These are phyloP conservation scores for Callosobruchus maculatus DNA, from an alignment of 2,888 invertebrate species.

Conservation along the genomic window DNA sequence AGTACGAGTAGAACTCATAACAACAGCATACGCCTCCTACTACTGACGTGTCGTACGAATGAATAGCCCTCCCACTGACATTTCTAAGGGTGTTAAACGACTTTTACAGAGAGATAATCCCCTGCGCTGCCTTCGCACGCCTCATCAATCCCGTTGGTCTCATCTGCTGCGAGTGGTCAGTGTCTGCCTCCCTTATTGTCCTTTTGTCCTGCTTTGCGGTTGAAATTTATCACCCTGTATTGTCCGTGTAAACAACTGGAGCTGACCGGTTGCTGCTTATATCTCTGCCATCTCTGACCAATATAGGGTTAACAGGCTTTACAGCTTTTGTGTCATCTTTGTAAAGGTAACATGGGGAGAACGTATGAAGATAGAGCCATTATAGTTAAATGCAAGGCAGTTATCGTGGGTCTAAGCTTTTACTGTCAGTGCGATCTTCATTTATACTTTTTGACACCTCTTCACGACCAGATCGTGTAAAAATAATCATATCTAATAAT, in stretches of 20 bases:
- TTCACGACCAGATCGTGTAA: too few species aligned
- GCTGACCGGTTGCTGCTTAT: background rate
- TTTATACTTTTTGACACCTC: too few species aligned
- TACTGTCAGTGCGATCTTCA: too few species aligned
- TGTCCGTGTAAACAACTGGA: background rate
- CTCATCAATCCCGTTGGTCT: background rate
- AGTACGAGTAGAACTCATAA: background rate
- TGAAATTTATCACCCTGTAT: slow-evolving; percentile 17
- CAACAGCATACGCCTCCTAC: background rate
- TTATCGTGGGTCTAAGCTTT: too few species aligned
- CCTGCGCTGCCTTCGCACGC: background rate
- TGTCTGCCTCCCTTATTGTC: slow-evolving; percentile 14
- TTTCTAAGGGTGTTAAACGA: background rate
- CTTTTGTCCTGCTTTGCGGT: slow-evolving; percentile 20
- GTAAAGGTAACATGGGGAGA: too few species aligned
- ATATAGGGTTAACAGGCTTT: background rate
- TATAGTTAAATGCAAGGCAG: too few species aligned
- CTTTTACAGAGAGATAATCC: background rate
- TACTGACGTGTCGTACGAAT: background rate
- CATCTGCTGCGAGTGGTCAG: slow-evolving; percentile 25
- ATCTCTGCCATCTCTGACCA: background rate
- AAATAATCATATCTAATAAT: too few species aligned
- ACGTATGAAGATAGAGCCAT: too few species aligned
- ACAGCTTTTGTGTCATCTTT: too few species aligned
- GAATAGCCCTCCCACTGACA: background rate